phyloP scores from a whole-genome alignment of 2,797 vertebrate species.

The Oreortyx pictus region DNA sequence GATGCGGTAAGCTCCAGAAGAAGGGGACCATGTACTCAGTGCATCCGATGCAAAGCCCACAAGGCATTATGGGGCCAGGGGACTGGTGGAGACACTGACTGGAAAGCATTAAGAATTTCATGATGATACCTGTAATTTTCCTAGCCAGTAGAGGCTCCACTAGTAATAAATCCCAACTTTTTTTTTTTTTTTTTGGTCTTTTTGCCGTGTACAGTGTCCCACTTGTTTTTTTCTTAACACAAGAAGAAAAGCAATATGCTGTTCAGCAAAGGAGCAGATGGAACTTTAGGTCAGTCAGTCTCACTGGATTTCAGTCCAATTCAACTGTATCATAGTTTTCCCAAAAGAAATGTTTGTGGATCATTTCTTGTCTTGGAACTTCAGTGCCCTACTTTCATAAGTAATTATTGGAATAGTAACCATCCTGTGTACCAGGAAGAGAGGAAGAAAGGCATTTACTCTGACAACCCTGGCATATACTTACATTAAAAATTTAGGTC shows the following conservation, averaged over 20 bases:
- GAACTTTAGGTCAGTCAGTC: background rate
- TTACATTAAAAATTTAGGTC: background rate
- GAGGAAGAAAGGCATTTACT: background rate
- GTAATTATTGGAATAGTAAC: background rate
- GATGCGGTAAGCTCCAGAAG: background rate
- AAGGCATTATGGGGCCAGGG: background rate
- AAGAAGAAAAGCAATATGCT: background rate
- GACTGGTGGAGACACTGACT: background rate
- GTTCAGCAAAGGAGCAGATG: background rate
- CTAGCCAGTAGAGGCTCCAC: background rate
- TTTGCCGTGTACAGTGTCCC: background rate
- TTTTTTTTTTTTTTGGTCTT: background rate
- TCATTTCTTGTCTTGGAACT: background rate
- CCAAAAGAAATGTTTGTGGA: background rate
- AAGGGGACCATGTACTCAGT: background rate
- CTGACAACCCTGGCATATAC: background rate
- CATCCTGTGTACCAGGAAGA: background rate
- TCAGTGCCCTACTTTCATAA: background rate
- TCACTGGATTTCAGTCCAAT: background rate
- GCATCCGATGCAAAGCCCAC: background rate
- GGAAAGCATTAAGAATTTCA: background rate
- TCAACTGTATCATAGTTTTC: background rate
- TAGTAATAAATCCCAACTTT: background rate
- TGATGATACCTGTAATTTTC: background rate
- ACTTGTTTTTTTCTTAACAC: no score